A percentile compares a stretch with the other conserved stretches of the same genome.
phyloP scores from a whole-genome alignment of 2,113 vertebrate genomes.

The Serilophus lunatus region DNA sequence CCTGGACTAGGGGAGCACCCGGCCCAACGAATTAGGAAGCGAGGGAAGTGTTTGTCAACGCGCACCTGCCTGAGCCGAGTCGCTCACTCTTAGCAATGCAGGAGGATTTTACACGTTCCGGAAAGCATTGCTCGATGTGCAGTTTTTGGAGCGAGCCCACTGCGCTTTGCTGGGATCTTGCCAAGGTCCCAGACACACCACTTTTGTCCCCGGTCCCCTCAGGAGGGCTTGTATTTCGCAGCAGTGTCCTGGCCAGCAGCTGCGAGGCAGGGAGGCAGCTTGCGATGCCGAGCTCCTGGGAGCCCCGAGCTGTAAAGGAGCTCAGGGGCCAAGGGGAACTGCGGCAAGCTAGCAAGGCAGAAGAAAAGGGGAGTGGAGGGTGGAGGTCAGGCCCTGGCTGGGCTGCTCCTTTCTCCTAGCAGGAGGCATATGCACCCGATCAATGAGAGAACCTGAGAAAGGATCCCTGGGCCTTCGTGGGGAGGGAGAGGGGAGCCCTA shows the following conservation, averaged over 20 bases:
- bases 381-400: constrained; percentile 18
- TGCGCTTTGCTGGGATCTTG: not conserved
- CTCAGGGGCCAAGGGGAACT: not conserved
- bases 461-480: not conserved
- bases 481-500: not conserved
- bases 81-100: fast-evolving
- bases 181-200: not conserved
- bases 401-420: not conserved
- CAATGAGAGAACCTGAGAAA: constrained; percentile 49
- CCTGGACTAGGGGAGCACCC: not conserved
- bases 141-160: not conserved
- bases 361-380: not conserved
- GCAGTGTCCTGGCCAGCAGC: not conserved
- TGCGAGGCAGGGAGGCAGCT: not conserved
- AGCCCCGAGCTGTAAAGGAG: not conserved
- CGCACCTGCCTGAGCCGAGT: not conserved
- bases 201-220: constrained; percentile 3
- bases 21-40: fast-evolving
- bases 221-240: not conserved
- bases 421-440: constrained; percentile 39
- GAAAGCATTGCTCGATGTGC: not conserved
- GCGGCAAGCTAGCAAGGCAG: not conserved
- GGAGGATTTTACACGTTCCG: not conserved
- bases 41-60: not conserved
- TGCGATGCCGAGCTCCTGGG: not conserved